Evolutionary conservation across 1,140 invertebrate species (phyloP), one percentile per base, ranked within the genome.

Genomic region (Pomacea maculata): DNA sequence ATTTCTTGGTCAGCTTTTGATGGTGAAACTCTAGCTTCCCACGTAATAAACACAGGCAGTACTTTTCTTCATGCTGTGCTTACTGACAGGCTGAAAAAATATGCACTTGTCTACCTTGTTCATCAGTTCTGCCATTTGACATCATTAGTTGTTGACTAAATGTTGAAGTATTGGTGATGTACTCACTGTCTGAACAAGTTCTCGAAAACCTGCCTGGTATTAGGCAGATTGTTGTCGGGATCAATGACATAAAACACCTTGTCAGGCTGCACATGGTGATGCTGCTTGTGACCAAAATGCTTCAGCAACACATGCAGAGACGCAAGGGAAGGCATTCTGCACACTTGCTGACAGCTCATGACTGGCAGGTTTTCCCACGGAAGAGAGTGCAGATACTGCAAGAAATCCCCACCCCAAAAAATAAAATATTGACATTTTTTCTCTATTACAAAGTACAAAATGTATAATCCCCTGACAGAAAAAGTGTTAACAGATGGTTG

Each of bases 301-400:
- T 83, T 93, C 84, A 93, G 95, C 79, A 95, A 90, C 4, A 93
- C 93, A 83, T 94, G 94, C 9, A 94, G 89, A 84, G 95, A 93
- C 83, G 95, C 94, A 10, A 96, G 87, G 55, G 95, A 96, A 57
- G 95, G 95, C 87, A 96, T 93, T 72, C 96, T 92, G 17, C 94
- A 94, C 0, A 95, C 93, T 14, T 95, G 93, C 75, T 95, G 93
- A 57, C 92, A 87, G 73, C 91, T 90, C 15, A 96, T 84, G 9
- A 95, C 90, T 10, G 94, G 92, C 75, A 95, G 91, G 78, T 93
- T 93, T 91, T 96, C 95, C 93, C 95, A 95, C 0, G 95, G 95
- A 80, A 96, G 92, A 75, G 93, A 92, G 89, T 96, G 95, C 55
- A 96, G 87, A 73, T 92, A 90, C 95, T 96, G 87, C 80, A 92